A percentile compares a stretch with the other conserved stretches of the same genome.
These are phyloP conservation scores for Piprites chloris DNA, from an alignment of 2,113 vertebrate species.

Conservation along the genomic window DNA sequence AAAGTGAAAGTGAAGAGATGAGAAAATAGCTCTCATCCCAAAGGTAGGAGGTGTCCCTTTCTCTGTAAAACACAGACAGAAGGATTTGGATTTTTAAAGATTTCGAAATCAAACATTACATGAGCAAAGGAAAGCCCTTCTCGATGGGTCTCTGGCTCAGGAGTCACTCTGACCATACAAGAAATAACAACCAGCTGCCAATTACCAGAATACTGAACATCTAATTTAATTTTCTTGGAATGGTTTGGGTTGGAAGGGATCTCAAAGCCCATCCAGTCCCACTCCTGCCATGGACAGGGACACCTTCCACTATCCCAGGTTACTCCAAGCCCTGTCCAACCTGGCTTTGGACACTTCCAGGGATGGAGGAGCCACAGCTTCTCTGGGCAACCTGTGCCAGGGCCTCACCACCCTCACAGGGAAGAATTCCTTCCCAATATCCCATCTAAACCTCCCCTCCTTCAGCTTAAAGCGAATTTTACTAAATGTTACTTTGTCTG, in stretches of 20 bases:
- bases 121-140: too few species aligned
- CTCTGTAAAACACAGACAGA: too few species aligned
- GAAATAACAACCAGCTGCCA: too few species aligned
- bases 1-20: background rate
- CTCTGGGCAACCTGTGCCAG: background rate
- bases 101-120: too few species aligned
- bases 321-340: too few species aligned
- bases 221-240: too few species aligned
- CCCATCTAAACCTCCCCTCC: background rate
- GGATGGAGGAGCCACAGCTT: background rate
- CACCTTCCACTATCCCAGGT: background rate
- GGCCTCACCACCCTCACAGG: background rate
- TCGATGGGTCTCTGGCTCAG: too few species aligned
- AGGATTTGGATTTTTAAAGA: too few species aligned
- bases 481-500: background rate
- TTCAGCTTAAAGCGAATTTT: background rate
- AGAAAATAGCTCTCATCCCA: background rate
- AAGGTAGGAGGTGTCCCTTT: background rate
- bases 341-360: background rate
- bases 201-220: too few species aligned
- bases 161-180: too few species aligned
- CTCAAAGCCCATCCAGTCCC: background rate
- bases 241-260: background rate
- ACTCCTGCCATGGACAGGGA: background rate
- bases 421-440: background rate